Evolutionary conservation across 1,140 invertebrate genomes (phyloP).

Genomic region (Subanguina moxae): DNA sequence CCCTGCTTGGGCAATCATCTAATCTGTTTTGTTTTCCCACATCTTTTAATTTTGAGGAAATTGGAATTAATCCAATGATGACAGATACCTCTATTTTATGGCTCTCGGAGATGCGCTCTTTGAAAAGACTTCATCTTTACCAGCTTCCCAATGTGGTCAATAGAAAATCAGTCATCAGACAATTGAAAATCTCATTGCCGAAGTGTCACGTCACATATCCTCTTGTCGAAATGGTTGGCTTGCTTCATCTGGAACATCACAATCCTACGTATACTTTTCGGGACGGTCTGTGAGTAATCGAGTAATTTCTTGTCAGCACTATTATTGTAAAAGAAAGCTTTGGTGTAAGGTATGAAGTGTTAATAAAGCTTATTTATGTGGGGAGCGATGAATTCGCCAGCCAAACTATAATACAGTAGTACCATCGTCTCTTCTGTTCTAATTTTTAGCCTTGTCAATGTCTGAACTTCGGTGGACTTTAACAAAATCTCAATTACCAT

Average conservation of each 20-base stretch:
- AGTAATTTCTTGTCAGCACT: too few relatives aligned
- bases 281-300: too few relatives aligned
- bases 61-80: slow-evolving; percentile 46
- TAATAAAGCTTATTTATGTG: too few relatives aligned
- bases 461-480: too few relatives aligned
- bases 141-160: not conserved
- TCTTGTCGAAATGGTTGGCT: not conserved
- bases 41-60: slow-evolving; percentile 42
- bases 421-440: too few relatives aligned
- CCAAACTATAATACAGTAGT: too few relatives aligned
- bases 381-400: too few relatives aligned
- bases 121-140: slow-evolving; percentile 21
- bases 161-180: not conserved
- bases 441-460: too few relatives aligned
- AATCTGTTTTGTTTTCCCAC: not conserved
- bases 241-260: not conserved
- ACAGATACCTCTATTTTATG: slow-evolving; percentile 40
- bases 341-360: too few relatives aligned
- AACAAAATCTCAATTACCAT: too few relatives aligned
- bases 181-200: not conserved
- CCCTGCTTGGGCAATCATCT: not conserved
- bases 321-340: too few relatives aligned
- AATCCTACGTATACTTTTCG: too few relatives aligned
- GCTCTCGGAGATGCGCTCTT: slow-evolving; percentile 35
- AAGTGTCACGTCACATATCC: not conserved